Evolutionary conservation across 1,140 invertebrate genomes (phyloP), one percentile per base, ranked within the genome.

Genomic region (Spodoptera frugiperda): DNA sequence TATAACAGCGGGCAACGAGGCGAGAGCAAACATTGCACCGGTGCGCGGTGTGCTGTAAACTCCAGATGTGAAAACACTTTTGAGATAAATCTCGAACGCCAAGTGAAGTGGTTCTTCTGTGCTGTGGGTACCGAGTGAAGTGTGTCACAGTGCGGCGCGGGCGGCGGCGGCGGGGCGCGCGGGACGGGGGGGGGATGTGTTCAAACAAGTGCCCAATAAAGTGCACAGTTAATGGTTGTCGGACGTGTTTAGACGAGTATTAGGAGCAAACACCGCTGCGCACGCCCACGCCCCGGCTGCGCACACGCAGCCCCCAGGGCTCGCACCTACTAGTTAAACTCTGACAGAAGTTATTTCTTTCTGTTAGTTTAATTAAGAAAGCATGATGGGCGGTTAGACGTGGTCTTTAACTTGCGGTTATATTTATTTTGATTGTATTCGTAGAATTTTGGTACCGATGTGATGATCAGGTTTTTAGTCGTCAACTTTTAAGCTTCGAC

Each of bases 221-320:
- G 68, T 71, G 53, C 68, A 46, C 68, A 71, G 68, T 71, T 55
- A 54, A 71, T 71, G 68, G 68, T 65, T 65, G 61, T 65, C 61
- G 53, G 19, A 11, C 17, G 49, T 71, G 68, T 71, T 71, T 71
- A 55, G 68, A 55, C 53, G 51, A 71, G 68, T 71, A 71, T 71
- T 46, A 71, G 53, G 68, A 71, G 68, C 68, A 71, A 71, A 71
- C 68, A 71, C 46, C 68, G 51, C n/a, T n/a, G 15, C 10, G 49
- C 44, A n/a, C 68, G 68, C 68, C 68, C 68, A 71, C 68, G 63
- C 44, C 33, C 9, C 2, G 15, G 8, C 25, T 25, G 49, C 51
- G 54, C 70, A 53, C 68, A 46, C 51, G 54, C 55, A 25, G 5
- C 19, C n/a, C 14, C 3, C 15, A 73, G 70, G 51, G 53, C 33